These are phyloP conservation scores for Spinus pinus DNA, from an alignment of 2,797 vertebrate genomes.

Conservation along the genomic window DNA sequence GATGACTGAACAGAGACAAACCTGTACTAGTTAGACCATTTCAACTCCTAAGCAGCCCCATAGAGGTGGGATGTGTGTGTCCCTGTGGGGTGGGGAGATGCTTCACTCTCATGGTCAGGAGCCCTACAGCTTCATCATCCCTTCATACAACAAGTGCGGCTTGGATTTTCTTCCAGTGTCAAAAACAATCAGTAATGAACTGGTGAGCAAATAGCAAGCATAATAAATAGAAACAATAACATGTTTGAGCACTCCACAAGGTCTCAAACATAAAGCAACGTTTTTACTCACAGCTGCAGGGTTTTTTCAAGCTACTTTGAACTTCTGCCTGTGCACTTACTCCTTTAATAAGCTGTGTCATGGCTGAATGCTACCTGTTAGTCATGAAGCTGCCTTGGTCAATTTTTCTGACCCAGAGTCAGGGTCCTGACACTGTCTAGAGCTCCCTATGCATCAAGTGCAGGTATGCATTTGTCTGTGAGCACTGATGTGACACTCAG, in stretches of 20 bases:
- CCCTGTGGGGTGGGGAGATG: accelerated
- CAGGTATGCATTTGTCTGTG: not conserved
- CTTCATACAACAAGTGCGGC: not conserved
- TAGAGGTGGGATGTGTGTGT: accelerated
- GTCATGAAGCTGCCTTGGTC: not conserved
- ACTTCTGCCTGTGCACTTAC: not conserved
- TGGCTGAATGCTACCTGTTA: not conserved
- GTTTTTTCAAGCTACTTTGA: conserved; percentile 9
- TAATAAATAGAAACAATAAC: not conserved
- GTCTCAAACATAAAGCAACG: not conserved
- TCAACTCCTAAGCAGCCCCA: not conserved
- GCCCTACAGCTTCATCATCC: not conserved
- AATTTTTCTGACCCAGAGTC: not conserved
- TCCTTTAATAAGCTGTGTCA: not conserved
- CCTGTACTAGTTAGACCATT: not conserved
- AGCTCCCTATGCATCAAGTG: not conserved
- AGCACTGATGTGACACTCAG: not conserved
- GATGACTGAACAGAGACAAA: not conserved
- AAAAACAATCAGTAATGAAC: not conserved
- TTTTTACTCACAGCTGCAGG: not conserved
- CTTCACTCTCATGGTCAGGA: not conserved
- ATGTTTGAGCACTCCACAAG: not conserved
- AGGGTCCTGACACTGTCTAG: not conserved
- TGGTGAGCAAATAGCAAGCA: not conserved
- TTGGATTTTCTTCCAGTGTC: not conserved